Conservation (phyloP, 2,113 vertebrate species). For the Corydoras maculifer region DNA sequence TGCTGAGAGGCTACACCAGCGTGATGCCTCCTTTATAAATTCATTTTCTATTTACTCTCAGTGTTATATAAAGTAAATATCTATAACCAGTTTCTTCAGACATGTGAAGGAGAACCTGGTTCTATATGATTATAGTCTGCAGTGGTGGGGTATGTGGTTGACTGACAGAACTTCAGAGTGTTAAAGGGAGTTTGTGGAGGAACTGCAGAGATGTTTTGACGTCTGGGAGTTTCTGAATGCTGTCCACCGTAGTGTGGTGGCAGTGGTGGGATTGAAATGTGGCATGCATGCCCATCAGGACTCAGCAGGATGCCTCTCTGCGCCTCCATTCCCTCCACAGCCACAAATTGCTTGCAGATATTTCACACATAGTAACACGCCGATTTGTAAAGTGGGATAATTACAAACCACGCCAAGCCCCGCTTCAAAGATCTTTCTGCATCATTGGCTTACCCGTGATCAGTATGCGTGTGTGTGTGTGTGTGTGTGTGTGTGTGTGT, state of each 20-base stretch:
- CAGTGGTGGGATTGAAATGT: slow-evolving; percentile 53
- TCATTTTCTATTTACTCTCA: no score
- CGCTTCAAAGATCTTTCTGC: slow-evolving; percentile 47
- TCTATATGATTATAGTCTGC: no score
- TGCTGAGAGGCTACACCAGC: no score
- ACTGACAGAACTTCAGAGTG: no score
- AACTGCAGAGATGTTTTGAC: background rate
- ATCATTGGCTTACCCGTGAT: slow-evolving; percentile 38
- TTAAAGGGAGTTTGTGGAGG: slow-evolving; percentile 3
- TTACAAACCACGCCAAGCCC: slow-evolving; percentile 51
- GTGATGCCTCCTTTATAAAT: no score
- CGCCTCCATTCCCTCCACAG: slow-evolving; percentile 47
- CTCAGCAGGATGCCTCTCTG: slow-evolving; percentile 19
- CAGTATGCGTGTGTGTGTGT: slow-evolving; percentile 17
- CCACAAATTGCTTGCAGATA: slow-evolving; percentile 74
- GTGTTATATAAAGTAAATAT: no score
- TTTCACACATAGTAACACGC: slow-evolving; percentile 72
- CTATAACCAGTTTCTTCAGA: no score
- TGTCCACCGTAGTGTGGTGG: slow-evolving; percentile 21
- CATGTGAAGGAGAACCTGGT: no score
- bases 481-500: slow-evolving; percentile 4
- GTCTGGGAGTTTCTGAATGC: slow-evolving; percentile 6
- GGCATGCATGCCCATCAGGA: slow-evolving; percentile 55
- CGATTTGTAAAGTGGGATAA: slow-evolving; percentile 66
- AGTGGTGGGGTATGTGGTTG: no score